A percentile compares a stretch with the other conserved stretches of the same genome.
These are phyloP conservation scores for Macrotus californicus DNA, from an alignment of 2,113 vertebrate genomes.

Conservation along the genomic window DNA sequence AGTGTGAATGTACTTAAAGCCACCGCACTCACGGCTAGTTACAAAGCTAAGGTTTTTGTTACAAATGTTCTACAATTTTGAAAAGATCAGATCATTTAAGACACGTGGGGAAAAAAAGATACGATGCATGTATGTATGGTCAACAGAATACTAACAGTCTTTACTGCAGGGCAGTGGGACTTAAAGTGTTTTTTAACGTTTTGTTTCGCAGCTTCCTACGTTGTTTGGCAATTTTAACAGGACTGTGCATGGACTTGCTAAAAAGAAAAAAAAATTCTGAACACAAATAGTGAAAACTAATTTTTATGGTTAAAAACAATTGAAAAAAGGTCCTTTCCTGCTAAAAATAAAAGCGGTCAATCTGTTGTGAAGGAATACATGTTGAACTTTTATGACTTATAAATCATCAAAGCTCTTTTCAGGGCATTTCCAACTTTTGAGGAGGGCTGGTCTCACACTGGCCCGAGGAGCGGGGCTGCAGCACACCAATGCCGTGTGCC, in stretches of 20 bases:
- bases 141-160: neutral
- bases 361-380: neutral
- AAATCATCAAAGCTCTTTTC: no score
- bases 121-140: neutral
- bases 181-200: neutral
- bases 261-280: neutral
- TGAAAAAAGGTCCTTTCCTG: neutral
- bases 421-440: neutral
- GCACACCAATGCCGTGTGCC: neutral
- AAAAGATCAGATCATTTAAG: neutral
- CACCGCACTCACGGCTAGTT: neutral
- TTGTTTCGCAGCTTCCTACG: neutral
- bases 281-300: neutral
- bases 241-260: neutral
- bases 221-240: neutral
- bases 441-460: conserved; percentile 27
- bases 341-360: neutral
- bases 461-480: conserved; percentile 25
- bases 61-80: neutral
- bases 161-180: neutral
- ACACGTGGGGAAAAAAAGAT: neutral
- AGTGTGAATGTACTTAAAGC: no score
- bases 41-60: neutral
- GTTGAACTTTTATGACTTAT: neutral
- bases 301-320: neutral